These are phyloP conservation scores for Helicoverpa armigera DNA, from an alignment of 1,140 invertebrate species.

Conservation along the genomic window DNA sequence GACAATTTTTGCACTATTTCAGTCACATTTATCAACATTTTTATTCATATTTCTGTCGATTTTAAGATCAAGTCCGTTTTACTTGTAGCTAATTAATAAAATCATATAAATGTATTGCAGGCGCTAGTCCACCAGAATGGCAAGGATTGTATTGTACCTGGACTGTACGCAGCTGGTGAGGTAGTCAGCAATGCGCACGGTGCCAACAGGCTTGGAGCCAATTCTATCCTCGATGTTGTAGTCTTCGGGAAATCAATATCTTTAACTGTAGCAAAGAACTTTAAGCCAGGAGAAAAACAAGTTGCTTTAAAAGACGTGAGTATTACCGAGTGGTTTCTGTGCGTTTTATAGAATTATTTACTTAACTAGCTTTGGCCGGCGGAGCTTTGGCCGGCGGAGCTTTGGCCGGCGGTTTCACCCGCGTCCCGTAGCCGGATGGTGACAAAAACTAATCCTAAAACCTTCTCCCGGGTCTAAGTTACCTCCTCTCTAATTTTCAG, in stretches of 20 bases:
- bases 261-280: slow-evolving; percentile 92
- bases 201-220: slow-evolving; percentile 98
- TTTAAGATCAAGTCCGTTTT: too few relatives aligned
- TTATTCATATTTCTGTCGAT: too few relatives aligned
- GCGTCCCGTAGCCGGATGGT: too few relatives aligned
- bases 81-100: background rate
- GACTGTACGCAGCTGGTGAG: slow-evolving; percentile 91
- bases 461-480: too few relatives aligned
- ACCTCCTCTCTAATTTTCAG: too few relatives aligned
- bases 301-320: slow-evolving; percentile 90
- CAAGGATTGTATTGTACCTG: slow-evolving; percentile 90
- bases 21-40: too few relatives aligned
- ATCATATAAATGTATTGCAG: slow-evolving; percentile 53
- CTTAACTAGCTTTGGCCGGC: too few relatives aligned
- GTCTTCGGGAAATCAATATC: slow-evolving; percentile 98
- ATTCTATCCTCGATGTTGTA: slow-evolving; percentile 98
- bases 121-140: slow-evolving; percentile 61
- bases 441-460: too few relatives aligned
- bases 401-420: too few relatives aligned
- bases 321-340: background rate
- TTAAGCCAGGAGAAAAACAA: slow-evolving; percentile 94
- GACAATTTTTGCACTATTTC: too few relatives aligned
- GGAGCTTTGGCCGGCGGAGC: too few relatives aligned
- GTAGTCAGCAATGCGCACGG: slow-evolving; percentile 95
- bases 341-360: too few relatives aligned